These are phyloP conservation scores for Bothrops jararaca DNA, from an alignment of 2,113 vertebrate species.

Conservation along the genomic window DNA sequence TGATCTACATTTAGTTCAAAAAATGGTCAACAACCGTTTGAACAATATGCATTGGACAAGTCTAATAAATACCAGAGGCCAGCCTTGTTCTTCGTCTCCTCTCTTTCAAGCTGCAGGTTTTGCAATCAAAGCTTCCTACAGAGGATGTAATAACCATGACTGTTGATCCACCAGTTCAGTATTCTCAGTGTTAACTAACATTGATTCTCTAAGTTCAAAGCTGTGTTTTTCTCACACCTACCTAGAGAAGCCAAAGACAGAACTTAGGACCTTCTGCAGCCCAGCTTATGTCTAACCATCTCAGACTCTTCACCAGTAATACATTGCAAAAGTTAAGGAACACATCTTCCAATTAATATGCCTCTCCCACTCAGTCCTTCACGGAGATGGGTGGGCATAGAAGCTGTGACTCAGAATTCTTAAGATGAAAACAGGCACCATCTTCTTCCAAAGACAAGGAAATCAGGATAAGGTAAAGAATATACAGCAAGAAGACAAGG, in stretches of 20 bases:
- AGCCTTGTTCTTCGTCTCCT: not conserved
- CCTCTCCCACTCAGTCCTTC: not conserved
- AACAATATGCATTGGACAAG: not conserved
- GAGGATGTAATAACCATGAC: not conserved
- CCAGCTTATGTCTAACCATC: not conserved
- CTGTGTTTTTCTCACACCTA: not conserved
- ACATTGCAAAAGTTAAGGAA: not conserved
- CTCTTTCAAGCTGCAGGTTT: not conserved
- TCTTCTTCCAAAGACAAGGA: not conserved
- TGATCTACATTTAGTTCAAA: not conserved
- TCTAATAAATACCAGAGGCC: not conserved
- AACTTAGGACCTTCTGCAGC: not conserved
- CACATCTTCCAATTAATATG: not conserved
- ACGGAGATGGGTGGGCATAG: not conserved
- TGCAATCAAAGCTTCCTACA: not conserved
- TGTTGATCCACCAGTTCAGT: not conserved
- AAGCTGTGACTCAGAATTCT: not conserved
- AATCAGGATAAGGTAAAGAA: not conserved
- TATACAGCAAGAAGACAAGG: not conserved
- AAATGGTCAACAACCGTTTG: not conserved
- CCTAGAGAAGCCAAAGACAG: not conserved
- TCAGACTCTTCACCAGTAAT: not conserved
- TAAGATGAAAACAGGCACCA: not conserved
- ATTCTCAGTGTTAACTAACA: not conserved
- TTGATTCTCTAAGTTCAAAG: not conserved